phyloP scores from a whole-genome alignment of 2,113 vertebrate genomes.

The Rhabdomys dilectus region DNA sequence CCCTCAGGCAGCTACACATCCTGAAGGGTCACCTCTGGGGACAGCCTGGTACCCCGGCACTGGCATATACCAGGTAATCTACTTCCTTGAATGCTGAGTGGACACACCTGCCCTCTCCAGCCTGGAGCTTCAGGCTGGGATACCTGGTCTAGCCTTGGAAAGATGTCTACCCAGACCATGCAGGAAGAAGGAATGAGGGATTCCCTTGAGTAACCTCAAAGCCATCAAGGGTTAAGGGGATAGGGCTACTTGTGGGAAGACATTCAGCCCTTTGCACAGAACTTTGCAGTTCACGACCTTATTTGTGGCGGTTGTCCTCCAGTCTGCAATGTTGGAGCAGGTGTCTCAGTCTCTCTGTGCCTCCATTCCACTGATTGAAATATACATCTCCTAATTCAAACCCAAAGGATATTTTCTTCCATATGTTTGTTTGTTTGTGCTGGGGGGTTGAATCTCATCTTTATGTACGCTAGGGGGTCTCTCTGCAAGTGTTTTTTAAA shows the following conservation, averaged over 20 bases:
- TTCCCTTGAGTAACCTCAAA: background rate
- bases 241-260: background rate
- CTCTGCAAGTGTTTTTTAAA: background rate
- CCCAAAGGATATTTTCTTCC: background rate
- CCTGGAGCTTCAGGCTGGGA: background rate
- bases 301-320: background rate
- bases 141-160: background rate
- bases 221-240: background rate
- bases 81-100: background rate
- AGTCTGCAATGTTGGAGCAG: background rate
- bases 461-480: no score
- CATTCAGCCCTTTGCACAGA: background rate
- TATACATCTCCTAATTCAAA: background rate
- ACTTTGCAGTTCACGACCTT: background rate
- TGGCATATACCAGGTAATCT: conserved; percentile 83
- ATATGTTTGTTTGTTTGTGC: background rate
- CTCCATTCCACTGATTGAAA: background rate
- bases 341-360: background rate
- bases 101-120: background rate
- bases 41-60: conserved; percentile 74
- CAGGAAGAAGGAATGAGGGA: background rate
- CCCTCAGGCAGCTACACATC: conserved; percentile 91
- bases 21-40: conserved; percentile 91
- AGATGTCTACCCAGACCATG: background rate
- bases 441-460: background rate